These are phyloP conservation scores for Phrynosoma platyrhinos DNA, from an alignment of 2,113 vertebrate genomes.

Conservation along the genomic window DNA sequence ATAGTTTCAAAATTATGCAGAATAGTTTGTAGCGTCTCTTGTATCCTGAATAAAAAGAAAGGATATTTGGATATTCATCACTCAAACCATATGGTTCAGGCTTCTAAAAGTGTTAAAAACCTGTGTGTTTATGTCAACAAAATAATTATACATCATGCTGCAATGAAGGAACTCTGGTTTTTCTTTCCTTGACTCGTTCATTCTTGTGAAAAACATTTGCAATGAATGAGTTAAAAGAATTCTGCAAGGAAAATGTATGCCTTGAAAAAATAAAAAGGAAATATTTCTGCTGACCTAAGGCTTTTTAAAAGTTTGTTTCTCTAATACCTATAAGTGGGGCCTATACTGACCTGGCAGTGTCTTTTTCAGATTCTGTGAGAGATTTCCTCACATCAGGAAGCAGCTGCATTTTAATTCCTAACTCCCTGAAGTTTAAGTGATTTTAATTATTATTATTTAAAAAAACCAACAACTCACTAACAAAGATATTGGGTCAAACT, in stretches of 20 bases:
- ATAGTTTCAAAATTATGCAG: too few species aligned
- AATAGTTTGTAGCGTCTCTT: not conserved
- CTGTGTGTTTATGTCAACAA: not conserved
- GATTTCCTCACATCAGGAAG: conserved; percentile 29
- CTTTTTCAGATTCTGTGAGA: conserved; percentile 35
- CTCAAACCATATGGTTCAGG: too few species aligned
- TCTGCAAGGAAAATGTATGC: conserved; percentile 10
- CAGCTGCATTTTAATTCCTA: conserved; percentile 35
- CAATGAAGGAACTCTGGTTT: not conserved
- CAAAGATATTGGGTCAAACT: conserved; percentile 9
- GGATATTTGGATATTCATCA: too few species aligned
- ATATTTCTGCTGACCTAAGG: conserved; percentile 28
- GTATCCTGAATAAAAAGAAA: not conserved
- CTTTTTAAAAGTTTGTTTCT: conserved; percentile 34
- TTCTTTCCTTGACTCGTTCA: not conserved
- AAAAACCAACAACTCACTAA: not conserved
- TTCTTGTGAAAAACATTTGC: not conserved
- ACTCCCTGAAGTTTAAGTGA: conserved; percentile 17
- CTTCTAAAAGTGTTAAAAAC: not conserved
- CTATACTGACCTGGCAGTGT: conserved; percentile 14
- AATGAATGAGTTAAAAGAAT: conserved; percentile 14
- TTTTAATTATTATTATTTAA: conserved; percentile 25
- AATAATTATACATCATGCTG: not conserved
- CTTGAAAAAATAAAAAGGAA: conserved; percentile 7
- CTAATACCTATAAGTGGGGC: conserved; percentile 25